phyloP scores from a whole-genome alignment of 2,888 invertebrate genomes.

The Mythimna vitellina region DNA sequence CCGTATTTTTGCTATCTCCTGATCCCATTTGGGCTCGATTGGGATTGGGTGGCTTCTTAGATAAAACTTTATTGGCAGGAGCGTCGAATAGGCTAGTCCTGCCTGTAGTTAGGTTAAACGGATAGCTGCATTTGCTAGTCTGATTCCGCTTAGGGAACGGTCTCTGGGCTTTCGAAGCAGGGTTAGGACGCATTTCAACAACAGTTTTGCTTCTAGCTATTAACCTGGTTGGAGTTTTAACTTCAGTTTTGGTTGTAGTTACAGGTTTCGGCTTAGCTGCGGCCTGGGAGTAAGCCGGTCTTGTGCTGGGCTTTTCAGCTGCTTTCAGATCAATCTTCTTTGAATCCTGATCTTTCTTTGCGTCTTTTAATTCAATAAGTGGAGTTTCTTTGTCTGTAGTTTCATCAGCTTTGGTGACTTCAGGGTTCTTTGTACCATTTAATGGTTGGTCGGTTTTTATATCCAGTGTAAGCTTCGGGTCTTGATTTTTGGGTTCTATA shows the following conservation, averaged over 20 bases:
- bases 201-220: slow-evolving; percentile 86
- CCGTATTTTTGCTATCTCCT: slow-evolving; percentile 77
- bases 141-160: slow-evolving; percentile 79
- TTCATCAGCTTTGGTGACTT: slow-evolving; percentile 60
- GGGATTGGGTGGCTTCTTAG: slow-evolving; percentile 74
- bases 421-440: slow-evolving; percentile 48
- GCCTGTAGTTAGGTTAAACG: slow-evolving; percentile 88
- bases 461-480: neutral
- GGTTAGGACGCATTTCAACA: slow-evolving; percentile 82
- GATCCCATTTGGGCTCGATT: slow-evolving; percentile 76
- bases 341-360: slow-evolving; percentile 71
- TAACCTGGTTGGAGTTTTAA: slow-evolving; percentile 76
- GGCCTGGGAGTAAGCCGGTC: slow-evolving; percentile 88
- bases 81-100: slow-evolving; percentile 85
- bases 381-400: slow-evolving; percentile 50
- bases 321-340: slow-evolving; percentile 75
- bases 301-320: slow-evolving; percentile 73
- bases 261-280: slow-evolving; percentile 87
- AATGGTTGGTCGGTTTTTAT: slow-evolving; percentile 9
- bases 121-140: slow-evolving; percentile 87
- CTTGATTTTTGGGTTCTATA: neutral
- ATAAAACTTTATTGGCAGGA: slow-evolving; percentile 70
- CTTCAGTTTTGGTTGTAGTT: slow-evolving; percentile 76
- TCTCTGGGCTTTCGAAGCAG: slow-evolving; percentile 74
- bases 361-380: slow-evolving; percentile 70